Conservation (phyloP, 2,797 vertebrate species). For the Cossypha heuglini region DNA sequence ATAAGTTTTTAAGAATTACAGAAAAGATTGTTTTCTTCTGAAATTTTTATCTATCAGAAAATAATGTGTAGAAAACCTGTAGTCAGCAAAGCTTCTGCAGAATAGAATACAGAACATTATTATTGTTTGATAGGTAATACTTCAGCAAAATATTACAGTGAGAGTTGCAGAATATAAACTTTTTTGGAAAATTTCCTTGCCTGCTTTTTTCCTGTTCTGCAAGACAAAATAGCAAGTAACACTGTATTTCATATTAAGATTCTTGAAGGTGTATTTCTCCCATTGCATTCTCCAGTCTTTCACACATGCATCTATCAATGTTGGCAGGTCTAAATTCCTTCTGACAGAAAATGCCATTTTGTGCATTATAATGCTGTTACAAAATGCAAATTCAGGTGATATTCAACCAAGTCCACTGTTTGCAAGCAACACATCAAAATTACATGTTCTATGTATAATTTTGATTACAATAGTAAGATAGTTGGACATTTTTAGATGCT, state of each 20-base stretch:
- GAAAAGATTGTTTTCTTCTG: background rate
- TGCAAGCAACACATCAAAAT: background rate
- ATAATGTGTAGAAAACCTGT: background rate
- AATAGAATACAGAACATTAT: background rate
- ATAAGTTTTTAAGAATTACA: background rate
- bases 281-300: background rate
- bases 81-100: background rate
- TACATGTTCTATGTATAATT: background rate
- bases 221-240: background rate
- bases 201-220: background rate
- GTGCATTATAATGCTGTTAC: background rate
- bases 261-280: background rate
- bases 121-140: background rate
- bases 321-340: background rate
- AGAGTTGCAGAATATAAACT: background rate
- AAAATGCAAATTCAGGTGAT: background rate
- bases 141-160: background rate
- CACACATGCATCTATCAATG: rapidly evolving
- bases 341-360: background rate
- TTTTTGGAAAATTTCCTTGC: background rate
- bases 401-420: background rate
- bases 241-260: background rate
- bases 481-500: background rate
- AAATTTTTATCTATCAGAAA: background rate
- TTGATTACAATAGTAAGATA: background rate